Evolutionary conservation across 2,113 vertebrate genomes (phyloP).

Genomic region (Platanista minor): DNA sequence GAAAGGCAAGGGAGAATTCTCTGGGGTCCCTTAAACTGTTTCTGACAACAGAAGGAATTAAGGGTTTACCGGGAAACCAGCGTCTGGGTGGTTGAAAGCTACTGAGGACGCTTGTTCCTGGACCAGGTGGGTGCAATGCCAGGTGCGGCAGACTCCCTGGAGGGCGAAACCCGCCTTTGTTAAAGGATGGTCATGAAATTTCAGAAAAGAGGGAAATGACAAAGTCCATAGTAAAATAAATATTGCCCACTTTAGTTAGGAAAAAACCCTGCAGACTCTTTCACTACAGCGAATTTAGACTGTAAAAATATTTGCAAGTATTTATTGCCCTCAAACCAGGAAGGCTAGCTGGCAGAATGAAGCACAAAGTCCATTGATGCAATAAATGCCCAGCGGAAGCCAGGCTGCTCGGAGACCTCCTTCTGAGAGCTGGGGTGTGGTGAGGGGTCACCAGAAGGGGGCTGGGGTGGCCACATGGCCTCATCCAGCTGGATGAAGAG

Average conservation of each 20-base stretch:
- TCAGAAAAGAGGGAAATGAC: neutral
- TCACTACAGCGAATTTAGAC: neutral
- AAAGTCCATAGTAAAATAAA: neutral
- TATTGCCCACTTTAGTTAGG: constrained; percentile 9
- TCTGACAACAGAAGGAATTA: neutral
- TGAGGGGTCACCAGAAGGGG: accelerated
- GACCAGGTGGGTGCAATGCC: neutral
- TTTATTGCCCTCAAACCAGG: neutral
- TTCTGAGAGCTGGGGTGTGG: neutral
- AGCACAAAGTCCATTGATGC: neutral
- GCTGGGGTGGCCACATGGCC: accelerated
- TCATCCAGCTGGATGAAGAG: neutral
- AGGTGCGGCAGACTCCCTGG: neutral
- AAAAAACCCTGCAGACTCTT: neutral
- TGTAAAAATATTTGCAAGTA: neutral
- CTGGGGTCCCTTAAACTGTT: neutral
- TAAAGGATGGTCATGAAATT: constrained; percentile 11
- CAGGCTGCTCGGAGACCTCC: neutral
- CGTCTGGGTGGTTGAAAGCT: neutral
- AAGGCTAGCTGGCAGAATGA: neutral
- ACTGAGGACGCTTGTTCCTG: neutral
- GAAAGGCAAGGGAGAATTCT: neutral
- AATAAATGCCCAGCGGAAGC: neutral
- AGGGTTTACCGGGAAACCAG: neutral
- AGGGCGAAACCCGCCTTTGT: neutral